phyloP scores from a whole-genome alignment of 2,888 invertebrate genomes.

The Plagodis pulveraria region DNA sequence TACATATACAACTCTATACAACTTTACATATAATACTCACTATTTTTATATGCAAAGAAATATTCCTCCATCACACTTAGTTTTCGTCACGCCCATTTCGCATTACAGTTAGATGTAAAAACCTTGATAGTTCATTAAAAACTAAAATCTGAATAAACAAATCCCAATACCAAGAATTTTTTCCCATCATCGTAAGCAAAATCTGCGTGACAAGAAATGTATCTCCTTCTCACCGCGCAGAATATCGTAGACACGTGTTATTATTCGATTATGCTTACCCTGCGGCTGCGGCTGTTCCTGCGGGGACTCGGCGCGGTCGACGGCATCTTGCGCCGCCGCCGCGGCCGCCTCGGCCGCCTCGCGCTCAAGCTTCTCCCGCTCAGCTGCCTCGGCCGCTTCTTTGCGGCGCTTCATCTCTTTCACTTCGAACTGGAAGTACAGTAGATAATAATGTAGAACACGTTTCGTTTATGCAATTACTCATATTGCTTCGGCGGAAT shows the following conservation, averaged over 20 bases:
- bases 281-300: slow-evolving; percentile 64
- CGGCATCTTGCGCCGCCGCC: slow-evolving; percentile 69
- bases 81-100: slow-evolving; percentile 1
- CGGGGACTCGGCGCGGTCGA: slow-evolving; percentile 69
- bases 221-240: not conserved
- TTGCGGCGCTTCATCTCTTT: slow-evolving; percentile 96
- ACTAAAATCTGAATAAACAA: too few relatives aligned
- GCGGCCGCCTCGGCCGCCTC: slow-evolving; percentile 79
- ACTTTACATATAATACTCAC: too few relatives aligned
- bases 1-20: not conserved
- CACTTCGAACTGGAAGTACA: slow-evolving; percentile 93
- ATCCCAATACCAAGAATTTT: not conserved
- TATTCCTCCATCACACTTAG: not conserved
- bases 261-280: slow-evolving; percentile 50
- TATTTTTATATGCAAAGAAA: slow-evolving; percentile 16
- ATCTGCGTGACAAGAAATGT: not conserved
- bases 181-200: not conserved
- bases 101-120: not conserved
- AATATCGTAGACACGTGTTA: not conserved
- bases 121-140: too few relatives aligned
- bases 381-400: slow-evolving; percentile 93
- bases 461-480: too few relatives aligned
- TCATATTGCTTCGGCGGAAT: not conserved
- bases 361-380: slow-evolving; percentile 88
- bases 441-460: not conserved